Evolutionary conservation across 2,113 vertebrate species (phyloP).

Genomic region (Dasyurus viverrinus): DNA sequence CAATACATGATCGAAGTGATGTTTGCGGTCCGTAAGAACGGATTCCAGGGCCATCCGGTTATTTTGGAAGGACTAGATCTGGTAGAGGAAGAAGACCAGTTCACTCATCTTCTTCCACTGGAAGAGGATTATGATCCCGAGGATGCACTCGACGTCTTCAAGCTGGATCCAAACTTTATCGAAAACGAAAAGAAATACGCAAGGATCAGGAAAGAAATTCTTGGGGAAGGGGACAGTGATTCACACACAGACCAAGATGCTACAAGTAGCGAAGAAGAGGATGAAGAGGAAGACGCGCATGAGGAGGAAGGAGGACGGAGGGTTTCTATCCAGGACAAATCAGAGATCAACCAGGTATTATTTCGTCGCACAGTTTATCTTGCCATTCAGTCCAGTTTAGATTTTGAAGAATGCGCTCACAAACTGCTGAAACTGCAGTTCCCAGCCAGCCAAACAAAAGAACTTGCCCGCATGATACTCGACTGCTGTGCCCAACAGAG

Average conservation of each 20-base stretch:
- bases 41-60: constrained; percentile 97
- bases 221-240: no score
- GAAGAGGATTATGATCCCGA: constrained; percentile 97
- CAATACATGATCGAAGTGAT: constrained; percentile 99
- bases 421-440: no score
- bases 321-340: no score
- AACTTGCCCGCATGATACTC: constrained; percentile 99
- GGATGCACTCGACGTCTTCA: constrained; percentile 97
- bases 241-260: no score
- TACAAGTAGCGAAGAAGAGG: no score
- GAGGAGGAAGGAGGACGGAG: no score
- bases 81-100: constrained; percentile 98
- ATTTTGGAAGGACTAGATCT: constrained; percentile 94
- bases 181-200: constrained; percentile 98
- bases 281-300: no score
- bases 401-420: no score
- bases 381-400: no score
- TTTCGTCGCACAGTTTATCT: no score
- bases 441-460: constrained; percentile 81
- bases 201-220: constrained; percentile 60
- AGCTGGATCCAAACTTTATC: constrained; percentile 96
- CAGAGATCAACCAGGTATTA: no score
- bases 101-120: constrained; percentile 98
- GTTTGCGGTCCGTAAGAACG: constrained; percentile 98
- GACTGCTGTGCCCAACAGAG: constrained; percentile 99